Evolutionary conservation across 2,888 invertebrate species (phyloP), one percentile per base, ranked within the genome.

Genomic region (Abrostola tripartita): DNA sequence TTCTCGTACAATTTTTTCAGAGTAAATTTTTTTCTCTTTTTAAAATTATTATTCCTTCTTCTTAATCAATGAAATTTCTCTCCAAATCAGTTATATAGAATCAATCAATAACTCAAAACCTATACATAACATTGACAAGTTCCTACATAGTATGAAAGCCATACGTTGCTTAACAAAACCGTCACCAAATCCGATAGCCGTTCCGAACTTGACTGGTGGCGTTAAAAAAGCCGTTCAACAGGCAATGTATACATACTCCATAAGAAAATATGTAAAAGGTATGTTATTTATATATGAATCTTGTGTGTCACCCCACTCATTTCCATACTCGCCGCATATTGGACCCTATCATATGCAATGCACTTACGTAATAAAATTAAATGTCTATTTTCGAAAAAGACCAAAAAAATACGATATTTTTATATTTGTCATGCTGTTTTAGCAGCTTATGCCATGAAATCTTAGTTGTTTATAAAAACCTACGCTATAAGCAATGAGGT

Each of bases 171-270:
- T 66, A 67, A 76, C 64, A 71, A 65, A 70, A 70, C 68, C 71
- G 60, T 40, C 35, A 66, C 81, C 61, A 61, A 60, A 49, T 24
- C 70, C 68, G 68, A 61, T 44, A 52, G 70, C 79, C 81, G 83
- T 66, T 78, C 65, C 62, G 82, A 81, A 83, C 85, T 74, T 68
- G 66, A 60, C 75, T 74, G 71, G 44, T 64, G 68, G 73, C 73
- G 71, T 68, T 67, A 72, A 71, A 78, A 63, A 71, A 61, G 59
- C 44, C 60, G 58, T 66, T 62, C 84, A 73, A 57, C 83, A 88
- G 86, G 87, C 88, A 82, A 87, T 88, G 86, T 88, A 85, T 85
- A 78, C 53, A 57, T 78, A 77, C 81, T 76, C 77, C 81, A 73
- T 78, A 78, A 60, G 77, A 78, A 78, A 73, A 65, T 55, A 60